A percentile compares a stretch with the other conserved stretches of the same genome.
These are phyloP conservation scores for Propithecus deckenii DNA, from an alignment of 2,797 vertebrate genomes.

Conservation along the genomic window DNA sequence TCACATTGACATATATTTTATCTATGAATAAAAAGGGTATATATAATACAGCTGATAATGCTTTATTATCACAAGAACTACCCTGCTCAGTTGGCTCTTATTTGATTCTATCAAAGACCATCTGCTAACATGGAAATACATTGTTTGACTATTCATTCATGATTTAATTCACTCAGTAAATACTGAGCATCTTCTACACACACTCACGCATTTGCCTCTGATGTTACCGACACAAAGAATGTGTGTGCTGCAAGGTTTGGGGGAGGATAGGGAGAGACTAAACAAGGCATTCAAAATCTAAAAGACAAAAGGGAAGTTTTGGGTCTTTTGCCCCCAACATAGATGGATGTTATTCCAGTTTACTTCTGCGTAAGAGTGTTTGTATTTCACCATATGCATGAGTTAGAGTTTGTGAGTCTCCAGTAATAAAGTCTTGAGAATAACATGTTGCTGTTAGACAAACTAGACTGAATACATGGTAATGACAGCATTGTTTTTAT, in stretches of 20 bases:
- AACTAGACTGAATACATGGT: background rate
- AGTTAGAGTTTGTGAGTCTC: background rate
- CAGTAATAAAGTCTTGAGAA: constrained; percentile 10
- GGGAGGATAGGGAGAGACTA: background rate
- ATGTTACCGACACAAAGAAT: background rate
- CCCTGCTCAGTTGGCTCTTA: constrained; percentile 30
- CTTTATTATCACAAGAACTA: constrained; percentile 25
- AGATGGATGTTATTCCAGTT: background rate
- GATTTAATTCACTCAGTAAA: background rate
- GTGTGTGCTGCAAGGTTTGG: rapidly evolving
- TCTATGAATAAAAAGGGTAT: constrained; percentile 20
- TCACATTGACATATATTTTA: constrained; percentile 14
- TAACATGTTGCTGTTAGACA: background rate
- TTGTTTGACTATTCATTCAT: constrained; percentile 3
- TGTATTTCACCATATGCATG: background rate
- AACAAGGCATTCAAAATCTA: background rate
- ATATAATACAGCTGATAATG: constrained; percentile 3
- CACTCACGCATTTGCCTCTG: background rate
- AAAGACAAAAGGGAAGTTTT: background rate
- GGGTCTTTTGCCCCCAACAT: rapidly evolving
- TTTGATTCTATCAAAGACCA: constrained; percentile 57
- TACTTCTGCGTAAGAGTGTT: background rate
- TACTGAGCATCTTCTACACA: background rate
- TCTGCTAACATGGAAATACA: constrained; percentile 52
- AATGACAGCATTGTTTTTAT: background rate